These are phyloP conservation scores for Accipiter virgatus DNA, from an alignment of 2,113 vertebrate species.

Conservation along the genomic window DNA sequence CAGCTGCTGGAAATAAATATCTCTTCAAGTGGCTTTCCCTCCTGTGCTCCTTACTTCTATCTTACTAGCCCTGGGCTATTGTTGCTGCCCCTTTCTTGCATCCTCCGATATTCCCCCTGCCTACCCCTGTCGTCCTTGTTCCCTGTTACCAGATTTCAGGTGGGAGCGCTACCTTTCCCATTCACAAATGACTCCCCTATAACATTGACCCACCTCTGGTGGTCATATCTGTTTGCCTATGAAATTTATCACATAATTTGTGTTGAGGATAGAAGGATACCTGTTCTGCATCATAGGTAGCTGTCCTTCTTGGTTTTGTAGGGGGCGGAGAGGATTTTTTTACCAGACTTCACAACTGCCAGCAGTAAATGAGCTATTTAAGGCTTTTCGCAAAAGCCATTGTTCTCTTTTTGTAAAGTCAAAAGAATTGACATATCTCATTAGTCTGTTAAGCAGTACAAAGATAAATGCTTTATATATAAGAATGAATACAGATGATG, in stretches of 20 bases:
- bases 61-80: not conserved
- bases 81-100: not conserved
- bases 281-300: not conserved
- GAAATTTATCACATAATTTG: not conserved
- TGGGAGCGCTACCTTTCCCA: not conserved
- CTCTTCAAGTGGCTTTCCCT: not conserved
- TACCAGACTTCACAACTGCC: not conserved
- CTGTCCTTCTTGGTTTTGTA: not conserved
- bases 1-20: constrained; percentile 24
- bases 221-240: not conserved
- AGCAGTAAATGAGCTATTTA: constrained; percentile 6
- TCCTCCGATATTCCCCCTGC: not conserved
- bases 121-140: not conserved
- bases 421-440: constrained; percentile 23
- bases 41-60: not conserved
- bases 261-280: not conserved
- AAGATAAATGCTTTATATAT: constrained; percentile 21
- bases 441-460: constrained; percentile 29
- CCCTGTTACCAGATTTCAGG: not conserved
- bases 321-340: not conserved
- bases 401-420: constrained; percentile 9
- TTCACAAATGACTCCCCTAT: not conserved
- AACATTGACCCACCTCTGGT: not conserved
- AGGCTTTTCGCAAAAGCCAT: not conserved
- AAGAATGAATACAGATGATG: not conserved